phyloP scores from a whole-genome alignment of 2,113 vertebrate genomes.

The Alouatta palliata region DNA sequence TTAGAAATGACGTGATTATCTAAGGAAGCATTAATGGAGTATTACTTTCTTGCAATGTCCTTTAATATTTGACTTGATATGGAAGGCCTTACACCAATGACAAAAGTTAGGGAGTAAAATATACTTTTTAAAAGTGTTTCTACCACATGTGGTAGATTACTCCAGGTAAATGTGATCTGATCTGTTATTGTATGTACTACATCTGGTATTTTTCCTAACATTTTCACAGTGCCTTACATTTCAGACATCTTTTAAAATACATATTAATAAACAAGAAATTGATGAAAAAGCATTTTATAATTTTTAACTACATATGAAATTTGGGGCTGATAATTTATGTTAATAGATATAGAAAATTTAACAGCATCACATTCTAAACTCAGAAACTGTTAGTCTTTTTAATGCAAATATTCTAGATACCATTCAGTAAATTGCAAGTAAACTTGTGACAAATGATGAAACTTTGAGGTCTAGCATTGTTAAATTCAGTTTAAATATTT shows the following conservation, averaged over 20 bases:
- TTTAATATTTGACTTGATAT: background rate
- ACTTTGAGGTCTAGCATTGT: background rate
- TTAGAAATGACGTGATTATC: slow-evolving; percentile 47
- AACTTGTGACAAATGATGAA: background rate
- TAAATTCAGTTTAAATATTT: slow-evolving; percentile 29
- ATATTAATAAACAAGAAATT: background rate
- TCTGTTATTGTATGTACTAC: background rate
- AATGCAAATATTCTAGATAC: background rate
- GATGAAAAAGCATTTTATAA: background rate
- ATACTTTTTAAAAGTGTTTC: background rate
- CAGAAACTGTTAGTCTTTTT: background rate
- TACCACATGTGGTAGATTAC: background rate
- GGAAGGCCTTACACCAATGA: background rate
- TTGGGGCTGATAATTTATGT: slow-evolving; percentile 8
- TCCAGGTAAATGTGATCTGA: background rate
- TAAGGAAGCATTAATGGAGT: slow-evolving; percentile 51
- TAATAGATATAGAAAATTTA: background rate
- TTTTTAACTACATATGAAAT: slow-evolving; percentile 13
- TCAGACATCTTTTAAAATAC: background rate
- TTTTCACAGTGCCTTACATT: background rate
- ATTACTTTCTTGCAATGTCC: background rate
- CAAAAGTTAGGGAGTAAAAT: background rate
- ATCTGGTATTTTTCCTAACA: background rate
- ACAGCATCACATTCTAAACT: background rate
- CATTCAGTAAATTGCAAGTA: background rate